Conservation (phyloP, 2,797 vertebrate species). For the Muscicapa comitata region DNA sequence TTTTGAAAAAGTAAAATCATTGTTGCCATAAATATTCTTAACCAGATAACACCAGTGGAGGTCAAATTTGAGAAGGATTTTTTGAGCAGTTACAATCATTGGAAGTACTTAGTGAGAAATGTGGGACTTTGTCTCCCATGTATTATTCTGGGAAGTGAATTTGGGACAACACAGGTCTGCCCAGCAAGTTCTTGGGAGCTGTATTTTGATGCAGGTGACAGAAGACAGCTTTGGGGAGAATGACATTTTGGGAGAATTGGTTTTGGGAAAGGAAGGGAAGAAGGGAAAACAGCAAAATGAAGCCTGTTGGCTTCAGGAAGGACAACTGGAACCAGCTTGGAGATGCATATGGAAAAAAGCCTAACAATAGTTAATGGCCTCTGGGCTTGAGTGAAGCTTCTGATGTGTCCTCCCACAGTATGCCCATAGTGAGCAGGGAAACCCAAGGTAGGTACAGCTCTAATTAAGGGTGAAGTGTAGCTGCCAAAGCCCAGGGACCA, state of each 20-base stretch:
- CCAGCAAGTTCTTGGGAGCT: not conserved
- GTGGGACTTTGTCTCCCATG: not conserved
- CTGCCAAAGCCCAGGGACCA: not conserved
- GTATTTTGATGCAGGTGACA: not conserved
- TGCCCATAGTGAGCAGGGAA: not conserved
- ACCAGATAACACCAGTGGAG: not conserved
- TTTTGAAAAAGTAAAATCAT: not conserved
- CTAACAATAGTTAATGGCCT: not conserved
- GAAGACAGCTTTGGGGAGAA: not conserved
- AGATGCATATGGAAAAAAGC: not conserved
- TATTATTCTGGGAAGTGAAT: not conserved
- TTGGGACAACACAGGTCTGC: not conserved
- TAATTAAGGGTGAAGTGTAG: not conserved
- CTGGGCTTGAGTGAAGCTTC: not conserved
- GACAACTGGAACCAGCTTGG: not conserved
- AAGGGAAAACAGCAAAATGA: not conserved
- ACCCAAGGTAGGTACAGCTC: not conserved
- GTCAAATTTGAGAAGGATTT: not conserved
- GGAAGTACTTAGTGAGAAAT: not conserved
- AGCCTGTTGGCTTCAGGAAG: not conserved
- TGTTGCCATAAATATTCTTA: not conserved
- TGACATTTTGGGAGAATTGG: rapidly evolving
- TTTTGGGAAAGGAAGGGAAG: not conserved
- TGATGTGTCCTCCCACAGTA: not conserved
- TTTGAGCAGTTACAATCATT: not conserved